phyloP scores from a whole-genome alignment of 2,797 vertebrate genomes.

The Hemibagrus guttatus region DNA sequence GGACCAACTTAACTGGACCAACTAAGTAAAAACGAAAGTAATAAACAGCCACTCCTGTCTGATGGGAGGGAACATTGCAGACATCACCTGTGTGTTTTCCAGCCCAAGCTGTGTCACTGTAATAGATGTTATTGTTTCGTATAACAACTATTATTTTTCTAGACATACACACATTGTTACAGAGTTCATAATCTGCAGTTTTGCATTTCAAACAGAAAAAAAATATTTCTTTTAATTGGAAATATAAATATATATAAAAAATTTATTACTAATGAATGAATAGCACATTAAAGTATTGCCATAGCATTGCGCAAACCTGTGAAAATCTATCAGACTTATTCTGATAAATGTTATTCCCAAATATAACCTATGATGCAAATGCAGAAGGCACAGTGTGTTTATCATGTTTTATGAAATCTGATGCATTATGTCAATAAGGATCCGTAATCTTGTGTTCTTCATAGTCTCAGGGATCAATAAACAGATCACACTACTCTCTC shows the following conservation, averaged over 20 bases:
- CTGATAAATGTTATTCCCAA: neutral
- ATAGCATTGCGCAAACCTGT: neutral
- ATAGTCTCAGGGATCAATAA: neutral
- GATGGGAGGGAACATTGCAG: constrained; percentile 15
- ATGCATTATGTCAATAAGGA: neutral
- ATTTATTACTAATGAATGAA: no score
- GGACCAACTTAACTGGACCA: no score
- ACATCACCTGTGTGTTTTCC: constrained; percentile 2
- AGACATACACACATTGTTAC: neutral
- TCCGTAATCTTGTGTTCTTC: no score
- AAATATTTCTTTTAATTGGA: no score
- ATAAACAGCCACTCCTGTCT: neutral
- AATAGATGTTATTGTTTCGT: neutral
- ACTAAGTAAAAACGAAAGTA: neutral
- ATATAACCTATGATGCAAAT: neutral
- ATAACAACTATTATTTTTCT: neutral
- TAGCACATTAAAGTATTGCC: neutral
- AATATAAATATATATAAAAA: no score
- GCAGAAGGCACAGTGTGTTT: neutral
- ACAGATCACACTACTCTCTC: neutral
- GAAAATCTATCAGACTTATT: neutral
- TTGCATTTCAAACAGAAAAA: no score
- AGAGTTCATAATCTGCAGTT: constrained; percentile 24
- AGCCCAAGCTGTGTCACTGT: neutral
- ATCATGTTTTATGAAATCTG: neutral